phyloP scores from a whole-genome alignment of 2,888 invertebrate genomes.

The Plagodis pulveraria region DNA sequence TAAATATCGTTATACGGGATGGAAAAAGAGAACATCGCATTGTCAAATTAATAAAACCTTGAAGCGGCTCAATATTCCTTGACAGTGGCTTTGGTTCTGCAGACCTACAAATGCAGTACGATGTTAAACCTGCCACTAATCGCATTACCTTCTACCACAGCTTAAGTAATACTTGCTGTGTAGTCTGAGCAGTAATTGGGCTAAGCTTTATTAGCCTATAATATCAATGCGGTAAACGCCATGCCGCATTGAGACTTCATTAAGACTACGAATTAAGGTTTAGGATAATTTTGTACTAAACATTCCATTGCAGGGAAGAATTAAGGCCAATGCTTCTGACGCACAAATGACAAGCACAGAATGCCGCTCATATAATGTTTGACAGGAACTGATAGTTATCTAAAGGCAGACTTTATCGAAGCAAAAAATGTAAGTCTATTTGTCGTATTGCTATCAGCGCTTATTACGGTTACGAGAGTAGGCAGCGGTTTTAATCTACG shows the following conservation, averaged over 20 bases:
- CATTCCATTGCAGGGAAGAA: conserved; percentile 28
- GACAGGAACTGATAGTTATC: conserved; percentile 37
- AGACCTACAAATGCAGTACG: conserved; percentile 31
- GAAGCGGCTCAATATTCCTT: conserved; percentile 24
- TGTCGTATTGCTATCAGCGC: conserved; percentile 46
- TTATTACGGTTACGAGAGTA: conserved; percentile 62
- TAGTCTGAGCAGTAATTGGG: conserved; percentile 27
- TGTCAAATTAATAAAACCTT: conserved; percentile 8
- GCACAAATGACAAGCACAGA: conserved; percentile 45
- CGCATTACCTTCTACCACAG: conserved; percentile 25
- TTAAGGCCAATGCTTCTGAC: conserved; percentile 39
- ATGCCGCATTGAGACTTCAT: conserved; percentile 22
- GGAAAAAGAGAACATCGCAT: background rate
- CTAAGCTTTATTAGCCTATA: conserved; percentile 41
- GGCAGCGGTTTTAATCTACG: conserved; percentile 55
- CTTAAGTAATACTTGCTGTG: conserved; percentile 20
- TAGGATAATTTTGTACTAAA: conserved; percentile 34
- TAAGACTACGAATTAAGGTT: background rate
- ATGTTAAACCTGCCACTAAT: conserved; percentile 30
- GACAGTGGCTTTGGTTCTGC: conserved; percentile 17
- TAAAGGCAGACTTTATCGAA: conserved; percentile 40
- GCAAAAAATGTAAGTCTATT: conserved; percentile 44
- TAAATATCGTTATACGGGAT: background rate
- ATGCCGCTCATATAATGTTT: conserved; percentile 45
- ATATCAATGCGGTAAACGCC: background rate